Evolutionary conservation across 2,888 invertebrate species (phyloP).

Genomic region (Gibbula magus): DNA sequence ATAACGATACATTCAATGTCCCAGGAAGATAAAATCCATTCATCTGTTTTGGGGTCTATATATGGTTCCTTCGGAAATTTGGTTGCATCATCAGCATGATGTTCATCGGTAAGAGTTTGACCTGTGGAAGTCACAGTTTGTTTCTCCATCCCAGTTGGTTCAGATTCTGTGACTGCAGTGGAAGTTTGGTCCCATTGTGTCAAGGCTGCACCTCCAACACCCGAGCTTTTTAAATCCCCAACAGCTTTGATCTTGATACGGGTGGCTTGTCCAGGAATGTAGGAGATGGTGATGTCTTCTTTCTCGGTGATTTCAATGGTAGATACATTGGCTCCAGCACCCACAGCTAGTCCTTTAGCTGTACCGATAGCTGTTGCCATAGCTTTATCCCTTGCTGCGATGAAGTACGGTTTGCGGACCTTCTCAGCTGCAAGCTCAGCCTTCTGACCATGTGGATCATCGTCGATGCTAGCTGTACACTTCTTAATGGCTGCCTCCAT

Average conservation of each 20-base stretch:
- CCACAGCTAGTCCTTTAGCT: constrained; percentile 30
- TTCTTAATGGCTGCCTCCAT: constrained; percentile 29
- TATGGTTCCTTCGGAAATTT: constrained; percentile 35
- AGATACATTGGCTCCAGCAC: constrained; percentile 44
- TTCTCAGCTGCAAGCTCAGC: constrained; percentile 32
- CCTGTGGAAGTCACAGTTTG: constrained; percentile 45
- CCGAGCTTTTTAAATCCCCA: constrained; percentile 48
- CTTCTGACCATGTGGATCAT: constrained; percentile 33
- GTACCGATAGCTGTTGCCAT: constrained; percentile 34
- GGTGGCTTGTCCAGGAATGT: constrained; percentile 67
- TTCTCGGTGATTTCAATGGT: constrained; percentile 52
- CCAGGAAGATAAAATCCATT: constrained; percentile 65
- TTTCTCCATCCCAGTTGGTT: constrained; percentile 25
- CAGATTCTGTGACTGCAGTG: not conserved
- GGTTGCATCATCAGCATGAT: not conserved
- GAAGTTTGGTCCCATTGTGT: not conserved
- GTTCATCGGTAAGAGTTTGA: constrained; percentile 29
- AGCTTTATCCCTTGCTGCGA: constrained; percentile 48
- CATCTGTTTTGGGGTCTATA: constrained; percentile 52
- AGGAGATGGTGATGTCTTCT: constrained; percentile 61
- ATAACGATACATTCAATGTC: constrained; percentile 70
- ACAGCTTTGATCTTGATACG: constrained; percentile 63
- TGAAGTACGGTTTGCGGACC: constrained; percentile 44
- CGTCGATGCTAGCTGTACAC: constrained; percentile 21
- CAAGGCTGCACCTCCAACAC: not conserved